Evolutionary conservation across 1,140 invertebrate species (phyloP).

Genomic region (Cotesia chilonis): DNA sequence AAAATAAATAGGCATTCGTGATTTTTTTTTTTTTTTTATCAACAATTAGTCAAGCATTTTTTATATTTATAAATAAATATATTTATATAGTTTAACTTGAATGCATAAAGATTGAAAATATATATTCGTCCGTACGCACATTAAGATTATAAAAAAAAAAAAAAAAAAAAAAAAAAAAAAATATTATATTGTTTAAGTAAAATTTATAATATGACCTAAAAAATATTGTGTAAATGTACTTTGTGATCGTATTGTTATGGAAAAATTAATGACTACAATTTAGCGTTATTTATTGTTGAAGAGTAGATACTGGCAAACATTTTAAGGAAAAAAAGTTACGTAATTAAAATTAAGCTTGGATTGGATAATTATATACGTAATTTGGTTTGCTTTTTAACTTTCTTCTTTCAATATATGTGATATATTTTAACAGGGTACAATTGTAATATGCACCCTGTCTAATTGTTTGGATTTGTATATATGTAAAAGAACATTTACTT

Average conservation of each 20-base stretch:
- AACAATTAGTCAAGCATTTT: no score
- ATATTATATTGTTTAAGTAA: neutral
- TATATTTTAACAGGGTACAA: conserved; percentile 31
- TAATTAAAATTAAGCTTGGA: conserved; percentile 19
- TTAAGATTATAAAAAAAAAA: neutral
- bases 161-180: neutral
- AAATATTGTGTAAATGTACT: conserved; percentile 11
- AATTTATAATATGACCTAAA: neutral
- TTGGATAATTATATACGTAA: conserved; percentile 16
- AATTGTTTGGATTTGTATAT: conserved; percentile 18
- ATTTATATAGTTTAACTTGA: neutral
- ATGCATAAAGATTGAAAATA: neutral
- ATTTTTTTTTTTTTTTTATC: no score
- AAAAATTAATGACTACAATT: neutral
- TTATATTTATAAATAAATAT: neutral
- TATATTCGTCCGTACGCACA: conserved; percentile 21
- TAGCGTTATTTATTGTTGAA: neutral
- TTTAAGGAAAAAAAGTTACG: conserved; percentile 1
- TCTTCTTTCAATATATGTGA: conserved; percentile 33
- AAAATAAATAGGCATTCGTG: neutral
- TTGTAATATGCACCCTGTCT: conserved; percentile 19
- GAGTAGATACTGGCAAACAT: neutral
- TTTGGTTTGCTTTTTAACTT: conserved; percentile 25
- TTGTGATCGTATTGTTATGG: conserved; percentile 7
- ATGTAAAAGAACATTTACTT: neutral